Conservation (phyloP, 2,797 vertebrate species). For the Salarias fasciatus region DNA sequence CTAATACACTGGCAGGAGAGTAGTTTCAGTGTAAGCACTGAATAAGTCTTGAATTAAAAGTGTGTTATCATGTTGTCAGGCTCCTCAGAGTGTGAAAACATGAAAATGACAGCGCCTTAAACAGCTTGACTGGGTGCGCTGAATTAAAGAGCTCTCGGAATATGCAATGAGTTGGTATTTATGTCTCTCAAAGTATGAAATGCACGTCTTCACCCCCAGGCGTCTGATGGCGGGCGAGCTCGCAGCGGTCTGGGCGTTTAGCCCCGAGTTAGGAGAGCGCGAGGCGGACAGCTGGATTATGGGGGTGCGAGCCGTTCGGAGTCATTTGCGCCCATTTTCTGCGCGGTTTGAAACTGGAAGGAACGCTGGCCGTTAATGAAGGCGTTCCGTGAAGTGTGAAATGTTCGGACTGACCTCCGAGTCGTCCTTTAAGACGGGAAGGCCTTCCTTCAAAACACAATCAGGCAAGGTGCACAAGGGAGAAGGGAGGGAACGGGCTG, state of each 20-base stretch:
- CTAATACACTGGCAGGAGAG: background rate
- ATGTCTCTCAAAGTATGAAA: too few relatives aligned
- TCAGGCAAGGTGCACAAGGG: background rate
- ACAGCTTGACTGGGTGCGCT: background rate
- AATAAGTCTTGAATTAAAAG: background rate
- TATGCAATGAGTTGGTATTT: too few relatives aligned
- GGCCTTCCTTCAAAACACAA: conserved; percentile 1
- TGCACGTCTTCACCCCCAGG: too few relatives aligned
- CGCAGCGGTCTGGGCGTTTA: conserved; percentile 6
- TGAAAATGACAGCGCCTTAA: conserved; percentile 7
- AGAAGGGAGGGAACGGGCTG: background rate
- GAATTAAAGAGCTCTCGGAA: too few relatives aligned
- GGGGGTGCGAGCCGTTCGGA: conserved; percentile 25
- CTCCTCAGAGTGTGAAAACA: conserved; percentile 5
- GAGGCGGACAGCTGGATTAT: conserved; percentile 47
- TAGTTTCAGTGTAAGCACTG: background rate
- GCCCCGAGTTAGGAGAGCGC: background rate
- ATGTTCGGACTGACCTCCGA: conserved; percentile 48
- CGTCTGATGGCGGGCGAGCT: background rate
- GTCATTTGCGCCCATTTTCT: conserved; percentile 39
- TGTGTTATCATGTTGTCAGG: background rate
- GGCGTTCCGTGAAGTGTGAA: conserved; percentile 44
- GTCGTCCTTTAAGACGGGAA: conserved; percentile 24
- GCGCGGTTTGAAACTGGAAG: conserved; percentile 34
- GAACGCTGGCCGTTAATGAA: conserved; percentile 38